Evolutionary conservation across 1,140 invertebrate species (phyloP), one percentile per base, ranked within the genome.

Genomic region (Nasonia longicornis): DNA sequence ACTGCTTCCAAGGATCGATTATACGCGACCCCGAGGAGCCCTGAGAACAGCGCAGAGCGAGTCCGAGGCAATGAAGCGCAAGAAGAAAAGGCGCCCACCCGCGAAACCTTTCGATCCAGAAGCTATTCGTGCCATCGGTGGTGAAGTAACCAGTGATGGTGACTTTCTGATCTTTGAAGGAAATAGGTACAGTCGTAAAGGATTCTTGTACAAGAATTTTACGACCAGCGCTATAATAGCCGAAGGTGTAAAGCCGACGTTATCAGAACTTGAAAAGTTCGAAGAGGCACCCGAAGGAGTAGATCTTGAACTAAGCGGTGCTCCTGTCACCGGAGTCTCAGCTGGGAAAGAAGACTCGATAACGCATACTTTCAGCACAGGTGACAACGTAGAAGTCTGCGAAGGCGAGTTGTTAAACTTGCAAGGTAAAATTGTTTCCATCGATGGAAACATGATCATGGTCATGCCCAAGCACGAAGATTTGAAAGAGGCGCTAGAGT

Each of bases 391-490:
- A 0, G 97, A 98, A 92, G 98, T 99, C 0, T 95, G 94, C 80
- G 95, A 98, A 63, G 98, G 98, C 76, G 98, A 99, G 92, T 94
- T 99, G 90, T 95, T 97, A 80, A 97, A 99, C 90, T 92, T 99
- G 16, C 97, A 98, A 88, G 98, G 97, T 69, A 96, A 96, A 91
- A 96, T 99, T 84, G 94, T 98, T n/a, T 95, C 96, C 0, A 97
- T 99, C 63, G 98, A 99, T 88, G 98, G 97, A 1, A 95, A 96
- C 70, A 97, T 98, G 93, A 97, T 99, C 42, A 98, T 96, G 10
- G 97, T 99, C 22, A 95, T 98, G 94, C 98, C 98, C 0, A 98
- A 98, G 87, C 98, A 99, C 89, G 97, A 98, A 85, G 98, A 98
- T 86, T 90, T 99, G 0, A 98, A 97, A 89, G 94, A 95, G 86